phyloP scores from a whole-genome alignment of 2,797 vertebrate species.

The Lithobates pipiens region DNA sequence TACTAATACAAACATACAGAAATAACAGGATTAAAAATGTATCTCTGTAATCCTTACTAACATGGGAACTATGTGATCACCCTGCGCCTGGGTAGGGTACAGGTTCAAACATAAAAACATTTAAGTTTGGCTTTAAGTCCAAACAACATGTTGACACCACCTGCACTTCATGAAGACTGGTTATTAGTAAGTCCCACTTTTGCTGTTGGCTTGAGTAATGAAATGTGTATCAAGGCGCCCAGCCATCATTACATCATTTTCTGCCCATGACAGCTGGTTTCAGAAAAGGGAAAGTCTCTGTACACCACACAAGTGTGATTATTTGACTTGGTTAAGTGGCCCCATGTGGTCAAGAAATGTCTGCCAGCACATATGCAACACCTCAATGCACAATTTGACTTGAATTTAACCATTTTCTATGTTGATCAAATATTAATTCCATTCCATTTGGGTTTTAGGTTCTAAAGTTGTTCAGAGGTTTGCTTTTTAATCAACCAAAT shows the following conservation, averaged over 20 bases:
- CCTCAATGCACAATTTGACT: conserved; percentile 2
- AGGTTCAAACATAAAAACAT: neutral
- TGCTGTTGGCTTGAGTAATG: conserved; percentile 12
- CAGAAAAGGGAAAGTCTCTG: conserved; percentile 19
- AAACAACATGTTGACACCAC: conserved; percentile 38
- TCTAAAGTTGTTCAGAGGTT: too few species aligned
- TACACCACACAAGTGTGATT: conserved; percentile 14
- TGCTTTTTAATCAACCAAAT: too few species aligned
- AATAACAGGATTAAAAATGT: neutral
- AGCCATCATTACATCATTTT: conserved; percentile 53
- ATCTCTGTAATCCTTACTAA: neutral
- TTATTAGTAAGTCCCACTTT: conserved; percentile 47
- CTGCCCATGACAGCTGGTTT: conserved; percentile 16
- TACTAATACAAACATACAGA: neutral
- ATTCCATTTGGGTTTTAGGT: too few species aligned
- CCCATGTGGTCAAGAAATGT: conserved; percentile 38
- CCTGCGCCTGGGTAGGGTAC: neutral
- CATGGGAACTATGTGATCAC: neutral
- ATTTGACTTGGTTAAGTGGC: conserved; percentile 44
- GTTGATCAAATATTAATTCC: neutral
- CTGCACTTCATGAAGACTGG: conserved; percentile 29
- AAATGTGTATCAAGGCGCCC: conserved; percentile 33
- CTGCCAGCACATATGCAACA: conserved; percentile 34
- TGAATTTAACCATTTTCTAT: neutral
- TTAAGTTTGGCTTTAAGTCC: neutral